Conservation (phyloP, 2,888 invertebrate genomes). For the Stegana nigrithorax region DNA sequence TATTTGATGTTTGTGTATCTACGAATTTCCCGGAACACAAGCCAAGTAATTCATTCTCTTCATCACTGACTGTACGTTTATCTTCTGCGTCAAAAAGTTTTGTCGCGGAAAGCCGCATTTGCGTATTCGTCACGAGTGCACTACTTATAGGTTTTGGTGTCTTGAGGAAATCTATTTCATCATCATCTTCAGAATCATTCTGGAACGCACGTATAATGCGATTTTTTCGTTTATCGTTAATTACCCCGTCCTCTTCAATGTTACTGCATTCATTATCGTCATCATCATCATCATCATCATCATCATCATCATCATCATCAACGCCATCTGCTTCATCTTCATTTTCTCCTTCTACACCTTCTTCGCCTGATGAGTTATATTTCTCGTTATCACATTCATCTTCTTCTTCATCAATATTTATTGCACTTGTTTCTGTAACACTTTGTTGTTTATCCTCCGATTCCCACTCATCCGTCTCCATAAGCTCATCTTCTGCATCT, state of each 20-base stretch:
- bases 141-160: slow-evolving; percentile 37
- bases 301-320: slow-evolving; percentile 46
- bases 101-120: slow-evolving; percentile 40
- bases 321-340: slow-evolving; percentile 49
- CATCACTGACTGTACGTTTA: slow-evolving; percentile 44
- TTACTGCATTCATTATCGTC: slow-evolving; percentile 45
- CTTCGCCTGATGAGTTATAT: slow-evolving; percentile 62
- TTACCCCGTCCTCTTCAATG: slow-evolving; percentile 44
- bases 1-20: slow-evolving; percentile 54
- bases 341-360: slow-evolving; percentile 45
- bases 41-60: slow-evolving; percentile 70
- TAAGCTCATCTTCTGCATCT: slow-evolving; percentile 52
- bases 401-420: slow-evolving; percentile 40
- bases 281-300: slow-evolving; percentile 59
- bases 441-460: slow-evolving; percentile 47
- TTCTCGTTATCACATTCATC: slow-evolving; percentile 66
- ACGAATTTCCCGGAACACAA: slow-evolving; percentile 74
- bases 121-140: slow-evolving; percentile 35
- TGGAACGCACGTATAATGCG: slow-evolving; percentile 60
- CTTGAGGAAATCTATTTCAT: slow-evolving; percentile 53
- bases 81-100: slow-evolving; percentile 51
- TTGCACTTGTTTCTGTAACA: no score
- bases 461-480: slow-evolving; percentile 52
- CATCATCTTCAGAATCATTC: slow-evolving; percentile 64
- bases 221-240: slow-evolving; percentile 67